Evolutionary conservation across 2,113 vertebrate genomes (phyloP), one percentile per base, ranked within the genome.

Genomic region (Corythornis cristatus): DNA sequence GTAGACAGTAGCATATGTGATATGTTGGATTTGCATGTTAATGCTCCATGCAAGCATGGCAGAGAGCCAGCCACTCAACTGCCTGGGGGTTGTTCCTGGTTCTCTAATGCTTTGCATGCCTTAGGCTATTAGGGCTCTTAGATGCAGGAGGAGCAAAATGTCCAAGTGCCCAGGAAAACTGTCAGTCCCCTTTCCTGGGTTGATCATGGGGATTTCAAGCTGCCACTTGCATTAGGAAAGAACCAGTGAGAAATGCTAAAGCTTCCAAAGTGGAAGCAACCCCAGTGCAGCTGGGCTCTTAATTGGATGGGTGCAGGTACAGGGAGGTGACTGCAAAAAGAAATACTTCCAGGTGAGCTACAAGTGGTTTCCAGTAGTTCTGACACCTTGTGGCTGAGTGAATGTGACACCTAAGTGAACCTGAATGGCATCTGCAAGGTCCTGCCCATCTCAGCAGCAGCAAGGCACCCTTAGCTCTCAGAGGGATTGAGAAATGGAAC

Each of bases 11-110:
- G 19, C 53, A 31, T 81, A 35, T 35, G 28, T 46, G 65, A 5
- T 93, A 8, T 12, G 66, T 35, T 76, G 79, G 42, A 61, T 93
- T 93, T 89, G 51, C 64, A 53, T 62, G 31, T 76, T 80, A 62
- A 83, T 51, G 37, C 37, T 5, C 33, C 31, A 25, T 66, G 51
- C 50, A 77, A 8, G 31, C 9, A 8, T 3, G 33, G 43, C 51
- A 46, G 37, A 72, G 74, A 81, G 53, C 72, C 61, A 35, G 11
- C 16, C 37, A 3, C 53, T 28, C 40, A 65, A 9, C 50, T 42
- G 76, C 18, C 70, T 43, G 40, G 25, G 12, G 4, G 11, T 12
- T 71, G 33, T 17, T 77, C n/a, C 67, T 76, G 28, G 8, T 23
- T 9, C 64, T 53, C 8, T 3, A 81, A 72, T n/a, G 81, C 48